These are phyloP conservation scores for Malthinus flaveolus DNA, from an alignment of 2,888 invertebrate genomes.

Conservation along the genomic window DNA sequence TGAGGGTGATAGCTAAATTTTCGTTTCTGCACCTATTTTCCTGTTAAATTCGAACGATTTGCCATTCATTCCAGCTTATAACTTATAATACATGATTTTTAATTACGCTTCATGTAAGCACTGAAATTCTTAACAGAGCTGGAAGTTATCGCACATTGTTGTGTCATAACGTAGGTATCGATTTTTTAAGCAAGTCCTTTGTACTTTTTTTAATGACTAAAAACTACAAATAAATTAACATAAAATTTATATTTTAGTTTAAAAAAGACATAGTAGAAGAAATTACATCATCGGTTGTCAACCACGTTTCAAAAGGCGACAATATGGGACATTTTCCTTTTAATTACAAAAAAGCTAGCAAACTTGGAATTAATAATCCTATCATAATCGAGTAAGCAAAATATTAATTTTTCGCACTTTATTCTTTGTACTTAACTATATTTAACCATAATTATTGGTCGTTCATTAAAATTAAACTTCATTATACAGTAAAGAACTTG, in stretches of 20 bases:
- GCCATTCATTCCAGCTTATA: too few species aligned
- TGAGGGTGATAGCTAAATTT: too few species aligned
- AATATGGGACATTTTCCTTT: constrained; percentile 7
- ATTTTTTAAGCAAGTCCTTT: too few species aligned
- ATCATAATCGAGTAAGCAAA: constrained; percentile 5
- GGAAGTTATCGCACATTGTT: too few species aligned
- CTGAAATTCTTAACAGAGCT: too few species aligned
- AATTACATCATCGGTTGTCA: constrained; percentile 41
- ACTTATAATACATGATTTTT: too few species aligned
- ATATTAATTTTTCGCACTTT: background rate
- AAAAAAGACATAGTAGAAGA: constrained; percentile 47
- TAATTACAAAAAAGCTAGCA: constrained; percentile 5
- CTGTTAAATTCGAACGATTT: too few species aligned
- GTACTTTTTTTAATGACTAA: too few species aligned
- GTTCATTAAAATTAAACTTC: background rate
- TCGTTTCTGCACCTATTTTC: too few species aligned
- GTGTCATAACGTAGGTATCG: too few species aligned
- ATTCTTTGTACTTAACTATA: too few species aligned
- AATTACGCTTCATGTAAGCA: too few species aligned
- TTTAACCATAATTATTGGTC: background rate
- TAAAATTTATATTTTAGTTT: constrained; percentile 40
- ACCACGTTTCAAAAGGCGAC: constrained; percentile 9
- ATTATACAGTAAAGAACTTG: constrained; percentile 28
- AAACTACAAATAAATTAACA: background rate
- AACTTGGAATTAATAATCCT: constrained; percentile 11